These are phyloP conservation scores for Eulemur macaco DNA, from an alignment of 2,113 vertebrate species.

Conservation along the genomic window DNA sequence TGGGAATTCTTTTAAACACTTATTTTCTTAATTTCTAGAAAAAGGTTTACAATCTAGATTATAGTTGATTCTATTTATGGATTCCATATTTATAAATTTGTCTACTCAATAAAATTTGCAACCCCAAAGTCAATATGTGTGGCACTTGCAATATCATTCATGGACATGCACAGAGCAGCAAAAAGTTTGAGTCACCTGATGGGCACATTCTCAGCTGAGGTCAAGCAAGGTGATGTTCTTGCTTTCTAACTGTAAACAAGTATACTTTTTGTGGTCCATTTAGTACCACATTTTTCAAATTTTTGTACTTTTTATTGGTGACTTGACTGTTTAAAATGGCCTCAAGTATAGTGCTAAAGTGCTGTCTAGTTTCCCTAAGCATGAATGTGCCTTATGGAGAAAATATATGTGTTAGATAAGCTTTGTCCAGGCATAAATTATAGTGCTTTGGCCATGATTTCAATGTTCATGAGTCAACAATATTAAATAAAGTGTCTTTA, in stretches of 20 bases:
- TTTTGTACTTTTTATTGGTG: neutral
- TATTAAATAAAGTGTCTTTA: neutral
- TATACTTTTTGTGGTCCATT: neutral
- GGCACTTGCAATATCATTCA: neutral
- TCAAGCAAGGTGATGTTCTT: neutral
- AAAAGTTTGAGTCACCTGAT: neutral
- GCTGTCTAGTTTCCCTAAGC: neutral
- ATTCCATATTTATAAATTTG: neutral
- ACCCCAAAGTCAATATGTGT: neutral
- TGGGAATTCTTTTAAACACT: neutral
- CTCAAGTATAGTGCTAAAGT: neutral
- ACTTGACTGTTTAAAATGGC: neutral
- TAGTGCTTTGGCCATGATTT: neutral
- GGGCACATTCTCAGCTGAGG: neutral
- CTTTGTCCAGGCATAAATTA: neutral
- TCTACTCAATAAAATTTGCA: neutral
- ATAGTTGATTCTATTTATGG: neutral
- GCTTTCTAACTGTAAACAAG: neutral
- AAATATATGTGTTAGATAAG: neutral
- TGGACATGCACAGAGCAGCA: neutral
- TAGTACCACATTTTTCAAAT: neutral
- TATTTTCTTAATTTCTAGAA: constrained; percentile 13
- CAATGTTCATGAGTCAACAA: neutral
- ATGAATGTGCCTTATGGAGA: neutral
- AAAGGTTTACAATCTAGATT: neutral